Conservation (phyloP, 2,888 invertebrate genomes). For the Liopterus haemorrhoidalis region DNA sequence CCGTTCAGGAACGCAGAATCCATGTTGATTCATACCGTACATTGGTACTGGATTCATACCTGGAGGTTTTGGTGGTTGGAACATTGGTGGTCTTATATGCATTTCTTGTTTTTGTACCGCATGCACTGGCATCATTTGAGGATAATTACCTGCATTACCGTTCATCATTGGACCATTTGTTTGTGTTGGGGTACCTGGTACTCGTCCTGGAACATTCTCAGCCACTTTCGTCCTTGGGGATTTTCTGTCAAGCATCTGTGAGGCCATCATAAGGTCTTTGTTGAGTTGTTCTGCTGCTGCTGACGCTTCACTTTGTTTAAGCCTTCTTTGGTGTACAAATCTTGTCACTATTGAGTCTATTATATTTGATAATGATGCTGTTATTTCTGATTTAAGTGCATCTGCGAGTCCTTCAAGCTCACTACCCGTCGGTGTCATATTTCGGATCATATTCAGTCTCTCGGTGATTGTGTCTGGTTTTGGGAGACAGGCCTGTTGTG, state of each 20-base stretch:
- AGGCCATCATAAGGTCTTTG: constrained; percentile 76
- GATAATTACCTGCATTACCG: constrained; percentile 45
- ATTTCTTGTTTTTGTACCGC: constrained; percentile 47
- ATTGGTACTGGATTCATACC: constrained; percentile 56
- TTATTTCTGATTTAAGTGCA: constrained; percentile 83
- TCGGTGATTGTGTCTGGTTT: constrained; percentile 68
- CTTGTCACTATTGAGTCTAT: constrained; percentile 84
- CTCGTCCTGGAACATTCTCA: constrained; percentile 54
- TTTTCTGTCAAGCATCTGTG: constrained; percentile 75
- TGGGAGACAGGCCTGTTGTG: constrained; percentile 41
- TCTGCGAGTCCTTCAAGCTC: constrained; percentile 88
- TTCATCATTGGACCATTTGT: constrained; percentile 44
- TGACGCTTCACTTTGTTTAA: constrained; percentile 72
- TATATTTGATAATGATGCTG: constrained; percentile 72
- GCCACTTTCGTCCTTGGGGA: constrained; percentile 73
- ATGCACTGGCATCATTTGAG: constrained; percentile 50
- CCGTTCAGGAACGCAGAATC: constrained; percentile 57
- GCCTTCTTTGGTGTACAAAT: constrained; percentile 74
- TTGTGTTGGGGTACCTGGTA: constrained; percentile 48
- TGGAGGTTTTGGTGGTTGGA: constrained; percentile 76
- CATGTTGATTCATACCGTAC: constrained; percentile 52
- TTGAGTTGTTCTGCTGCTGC: constrained; percentile 79
- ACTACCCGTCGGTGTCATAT: constrained; percentile 64
- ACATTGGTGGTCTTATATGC: constrained; percentile 69
- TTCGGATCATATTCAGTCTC: constrained; percentile 69